Evolutionary conservation across 2,888 invertebrate genomes (phyloP).

Genomic region (Drosophila mettleri): DNA sequence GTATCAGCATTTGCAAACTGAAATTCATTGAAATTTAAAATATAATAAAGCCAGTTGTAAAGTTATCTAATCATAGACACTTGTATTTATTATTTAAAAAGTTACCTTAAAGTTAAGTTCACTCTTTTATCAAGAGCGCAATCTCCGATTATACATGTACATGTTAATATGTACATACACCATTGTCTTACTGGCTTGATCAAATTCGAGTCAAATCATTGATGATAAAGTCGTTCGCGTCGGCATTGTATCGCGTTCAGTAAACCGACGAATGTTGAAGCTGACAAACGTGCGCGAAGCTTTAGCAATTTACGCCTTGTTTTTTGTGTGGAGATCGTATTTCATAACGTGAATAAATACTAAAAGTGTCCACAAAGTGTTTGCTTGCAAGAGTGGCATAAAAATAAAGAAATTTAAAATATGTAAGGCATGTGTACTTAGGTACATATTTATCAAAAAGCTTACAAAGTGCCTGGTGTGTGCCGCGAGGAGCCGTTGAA

Average conservation of each 20-base stretch:
- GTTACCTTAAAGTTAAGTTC: not conserved
- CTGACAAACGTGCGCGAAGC: slow-evolving; percentile 67
- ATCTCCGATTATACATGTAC: slow-evolving; percentile 18
- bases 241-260: slow-evolving; percentile 64
- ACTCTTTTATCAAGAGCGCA: slow-evolving; percentile 17
- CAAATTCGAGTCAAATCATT: slow-evolving; percentile 30
- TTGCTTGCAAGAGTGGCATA: not conserved
- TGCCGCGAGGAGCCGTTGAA: not conserved
- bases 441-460: not conserved
- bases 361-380: slow-evolving; percentile 3
- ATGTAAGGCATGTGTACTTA: slow-evolving; percentile 6
- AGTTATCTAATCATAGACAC: slow-evolving; percentile 1
- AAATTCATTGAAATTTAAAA: not conserved
- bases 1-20: not conserved
- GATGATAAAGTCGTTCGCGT: slow-evolving; percentile 46
- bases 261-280: slow-evolving; percentile 80
- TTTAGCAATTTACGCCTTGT: slow-evolving; percentile 30
- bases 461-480: not conserved
- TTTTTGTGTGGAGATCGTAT: slow-evolving; percentile 11
- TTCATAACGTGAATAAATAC: slow-evolving; percentile 4
- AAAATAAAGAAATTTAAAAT: not conserved
- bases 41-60: not conserved
- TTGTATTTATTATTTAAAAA: not conserved
- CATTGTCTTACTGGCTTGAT: slow-evolving; percentile 27
- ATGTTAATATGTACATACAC: not conserved